Base-by-base conservation (phyloP, 1,140 invertebrate genomes). In the Epicauta chinensis region DNA sequence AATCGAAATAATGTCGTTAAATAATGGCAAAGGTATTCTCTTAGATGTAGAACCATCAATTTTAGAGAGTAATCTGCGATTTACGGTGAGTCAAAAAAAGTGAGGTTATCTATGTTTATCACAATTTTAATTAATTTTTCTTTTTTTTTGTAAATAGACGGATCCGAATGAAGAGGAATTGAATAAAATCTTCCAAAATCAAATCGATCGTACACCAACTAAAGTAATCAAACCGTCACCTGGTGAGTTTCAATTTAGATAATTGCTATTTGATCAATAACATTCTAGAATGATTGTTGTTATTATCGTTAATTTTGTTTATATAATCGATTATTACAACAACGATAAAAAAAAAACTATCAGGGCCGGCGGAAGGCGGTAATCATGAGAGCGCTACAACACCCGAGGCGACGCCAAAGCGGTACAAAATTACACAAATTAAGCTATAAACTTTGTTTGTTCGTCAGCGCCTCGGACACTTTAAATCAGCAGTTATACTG, bases 51-150 rank as follows among this genome's bases (percentile, higher is more conserved):
- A 70, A 57, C 51, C 66, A 16, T 67, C 65, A 47, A 69, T 73
- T 47, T 62, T 72, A 3, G 73, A 75, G 30, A 64, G 69, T n/a
- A 75, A 75, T 56, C 56, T 76, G 43, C 60, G 63, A 16, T 66
- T 76, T 52, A 58, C 65, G 42, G 74, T 76, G 67, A 66, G 64
- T 60, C 11, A 39, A 53, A 10, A 16, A 16, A 34, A 23, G 12
- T 34, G 15, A 23, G 3, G 11, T 32, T 56, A 14, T 23, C 4
- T 23, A 5, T 23, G 4, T 30, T 55, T 41, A 14, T 42, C 14
- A 34, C 5, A 34, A 12, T 35, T 9, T 13, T 49, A 14, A 13
- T 37, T 7, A 13, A 10, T 41, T 38, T 42, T 48, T 34, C 41
- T 11, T 47, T 17, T 14, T 32, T 12, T 39, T 38, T 41, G 30